Conservation (phyloP, 2,888 invertebrate genomes). For the Blastobasis lacticolella region DNA sequence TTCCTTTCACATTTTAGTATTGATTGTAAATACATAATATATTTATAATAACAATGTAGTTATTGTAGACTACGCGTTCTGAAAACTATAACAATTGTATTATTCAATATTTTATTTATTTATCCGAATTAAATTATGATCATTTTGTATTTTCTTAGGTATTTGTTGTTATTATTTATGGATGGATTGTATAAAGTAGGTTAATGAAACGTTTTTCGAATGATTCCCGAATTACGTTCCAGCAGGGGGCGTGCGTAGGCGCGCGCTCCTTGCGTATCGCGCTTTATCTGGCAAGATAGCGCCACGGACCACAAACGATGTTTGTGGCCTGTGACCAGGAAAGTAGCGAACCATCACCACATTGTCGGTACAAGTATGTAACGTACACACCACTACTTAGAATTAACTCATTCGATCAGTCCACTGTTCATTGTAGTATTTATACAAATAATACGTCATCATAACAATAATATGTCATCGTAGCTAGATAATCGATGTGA, state of each 20-base stretch:
- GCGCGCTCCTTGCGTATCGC: no score
- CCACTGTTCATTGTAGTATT: slow-evolving; percentile 32
- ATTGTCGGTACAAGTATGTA: background rate
- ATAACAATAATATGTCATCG: slow-evolving; percentile 20
- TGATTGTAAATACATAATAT: slow-evolving; percentile 64
- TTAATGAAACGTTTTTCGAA: slow-evolving; percentile 39
- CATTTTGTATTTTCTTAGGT: slow-evolving; percentile 12
- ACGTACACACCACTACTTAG: background rate
- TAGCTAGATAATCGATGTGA: slow-evolving; percentile 61
- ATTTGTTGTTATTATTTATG: slow-evolving; percentile 20
- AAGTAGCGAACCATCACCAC: slow-evolving; percentile 19
- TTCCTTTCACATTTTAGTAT: slow-evolving; percentile 49
- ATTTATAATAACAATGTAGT: slow-evolving; percentile 42
- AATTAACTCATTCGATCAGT: slow-evolving; percentile 22
- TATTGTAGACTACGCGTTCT: slow-evolving; percentile 51
- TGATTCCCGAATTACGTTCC: slow-evolving; percentile 14
- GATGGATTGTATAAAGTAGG: slow-evolving; percentile 70
- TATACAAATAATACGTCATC: slow-evolving; percentile 28
- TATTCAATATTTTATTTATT: slow-evolving; percentile 23
- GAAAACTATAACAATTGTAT: slow-evolving; percentile 27
- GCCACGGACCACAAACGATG: no score
- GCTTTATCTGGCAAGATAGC: no score
- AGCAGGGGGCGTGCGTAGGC: background rate
- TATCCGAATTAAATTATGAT: slow-evolving; percentile 12
- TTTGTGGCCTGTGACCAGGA: background rate